Percentiles rank a stretch among this genome's conserved stretches.
phyloP scores from a whole-genome alignment of 2,797 vertebrate species.

The Darevskia nairensis region DNA sequence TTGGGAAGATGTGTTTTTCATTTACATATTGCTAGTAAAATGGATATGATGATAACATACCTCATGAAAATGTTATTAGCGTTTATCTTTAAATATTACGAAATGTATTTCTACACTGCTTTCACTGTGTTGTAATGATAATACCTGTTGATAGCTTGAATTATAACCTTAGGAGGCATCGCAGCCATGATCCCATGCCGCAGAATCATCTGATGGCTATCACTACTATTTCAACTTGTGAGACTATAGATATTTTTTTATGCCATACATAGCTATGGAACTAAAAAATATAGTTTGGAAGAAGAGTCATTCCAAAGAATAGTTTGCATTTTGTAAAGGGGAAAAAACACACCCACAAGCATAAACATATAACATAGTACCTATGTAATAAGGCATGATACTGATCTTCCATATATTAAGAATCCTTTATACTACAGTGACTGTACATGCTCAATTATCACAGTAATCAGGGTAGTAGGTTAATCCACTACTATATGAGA shows the following conservation, averaged over 20 bases:
- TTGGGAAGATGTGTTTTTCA: slow-evolving; percentile 34
- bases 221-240: not conserved
- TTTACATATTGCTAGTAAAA: slow-evolving; percentile 55
- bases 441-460: not conserved
- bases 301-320: not conserved
- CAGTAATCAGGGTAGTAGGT: not conserved
- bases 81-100: slow-evolving; percentile 44
- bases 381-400: not conserved
- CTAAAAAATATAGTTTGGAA: not conserved
- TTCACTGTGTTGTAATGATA: slow-evolving; percentile 14
- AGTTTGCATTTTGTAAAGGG: not conserved
- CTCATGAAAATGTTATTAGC: slow-evolving; percentile 52
- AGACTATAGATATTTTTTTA: not conserved
- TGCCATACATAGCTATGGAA: not conserved
- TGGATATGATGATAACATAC: slow-evolving; percentile 45
- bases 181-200: not conserved
- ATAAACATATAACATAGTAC: not conserved
- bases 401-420: not conserved
- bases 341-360: not conserved
- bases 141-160: not conserved
- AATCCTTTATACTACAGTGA: not conserved
- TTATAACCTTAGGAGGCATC: slow-evolving; percentile 5
- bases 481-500: not conserved
- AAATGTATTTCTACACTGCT: slow-evolving; percentile 26
- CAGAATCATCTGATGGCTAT: not conserved